Evolutionary conservation across 1,140 invertebrate species (phyloP).

Genomic region (Pinna nobilis): DNA sequence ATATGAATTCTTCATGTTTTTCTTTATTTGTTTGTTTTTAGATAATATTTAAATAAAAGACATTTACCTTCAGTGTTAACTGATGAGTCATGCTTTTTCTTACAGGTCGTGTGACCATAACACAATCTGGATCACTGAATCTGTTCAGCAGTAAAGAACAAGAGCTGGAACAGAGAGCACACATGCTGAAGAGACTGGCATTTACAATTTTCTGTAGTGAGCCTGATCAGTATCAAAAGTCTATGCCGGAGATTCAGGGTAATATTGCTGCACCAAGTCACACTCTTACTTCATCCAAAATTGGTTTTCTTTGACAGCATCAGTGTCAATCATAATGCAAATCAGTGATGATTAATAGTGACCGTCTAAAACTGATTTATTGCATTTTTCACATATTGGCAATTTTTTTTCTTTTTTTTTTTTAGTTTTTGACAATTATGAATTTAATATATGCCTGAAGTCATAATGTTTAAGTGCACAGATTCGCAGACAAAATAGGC

Average conservation of each 20-base stretch:
- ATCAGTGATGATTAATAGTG: too few species aligned
- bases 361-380: too few species aligned
- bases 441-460: too few species aligned
- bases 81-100: neutral
- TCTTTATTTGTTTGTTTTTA: neutral
- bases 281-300: neutral
- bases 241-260: constrained; percentile 97
- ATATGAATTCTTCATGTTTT: neutral
- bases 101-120: constrained; percentile 84
- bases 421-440: too few species aligned
- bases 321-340: too few species aligned
- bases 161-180: constrained; percentile 91
- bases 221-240: constrained; percentile 93
- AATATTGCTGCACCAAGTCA: constrained; percentile 46
- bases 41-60: neutral
- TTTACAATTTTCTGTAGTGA: constrained; percentile 95
- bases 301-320: neutral
- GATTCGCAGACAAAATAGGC: too few species aligned
- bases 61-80: neutral
- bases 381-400: too few species aligned
- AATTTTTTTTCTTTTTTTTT: too few species aligned
- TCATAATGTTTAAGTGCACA: too few species aligned
- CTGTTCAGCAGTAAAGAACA: constrained; percentile 88
- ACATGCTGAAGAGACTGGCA: constrained; percentile 89
- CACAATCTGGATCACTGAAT: constrained; percentile 85